Percentiles rank a stretch among this genome's conserved stretches.
phyloP scores from a whole-genome alignment of 2,888 invertebrate species.

The Mythimna impura region DNA sequence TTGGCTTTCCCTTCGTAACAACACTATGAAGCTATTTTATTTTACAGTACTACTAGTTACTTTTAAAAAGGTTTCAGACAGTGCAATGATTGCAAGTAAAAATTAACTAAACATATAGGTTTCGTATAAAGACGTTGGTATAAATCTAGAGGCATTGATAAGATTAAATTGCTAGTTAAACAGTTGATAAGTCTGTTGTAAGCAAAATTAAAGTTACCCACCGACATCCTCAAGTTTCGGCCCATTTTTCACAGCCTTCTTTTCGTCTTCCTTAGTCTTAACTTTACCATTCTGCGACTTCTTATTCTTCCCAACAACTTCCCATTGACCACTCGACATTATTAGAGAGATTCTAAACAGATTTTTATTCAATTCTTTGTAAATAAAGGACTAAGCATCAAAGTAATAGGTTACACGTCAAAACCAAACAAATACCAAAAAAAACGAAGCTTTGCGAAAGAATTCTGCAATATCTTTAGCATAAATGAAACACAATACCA shows the following conservation, averaged over 20 bases:
- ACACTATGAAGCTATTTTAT: background rate
- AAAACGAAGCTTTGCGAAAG: slow-evolving; percentile 18
- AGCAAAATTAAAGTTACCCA: slow-evolving; percentile 84
- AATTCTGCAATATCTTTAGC: slow-evolving; percentile 16
- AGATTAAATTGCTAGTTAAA: background rate
- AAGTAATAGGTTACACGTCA: slow-evolving; percentile 86
- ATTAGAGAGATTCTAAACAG: slow-evolving; percentile 66
- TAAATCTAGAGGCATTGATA: background rate
- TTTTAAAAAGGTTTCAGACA: background rate
- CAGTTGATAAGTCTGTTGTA: slow-evolving; percentile 16
- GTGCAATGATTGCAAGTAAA: slow-evolving; percentile 14
- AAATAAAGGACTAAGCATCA: slow-evolving; percentile 81
- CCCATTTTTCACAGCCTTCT: slow-evolving; percentile 91
- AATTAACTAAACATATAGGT: background rate
- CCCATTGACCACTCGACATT: slow-evolving; percentile 92
- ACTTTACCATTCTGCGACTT: slow-evolving; percentile 89
- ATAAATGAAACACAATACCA: background rate
- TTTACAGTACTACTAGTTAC: background rate
- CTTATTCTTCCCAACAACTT: slow-evolving; percentile 93
- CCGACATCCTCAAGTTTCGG: slow-evolving; percentile 94
- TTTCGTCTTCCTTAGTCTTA: slow-evolving; percentile 91
- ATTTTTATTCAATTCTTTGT: slow-evolving; percentile 77
- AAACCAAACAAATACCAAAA: slow-evolving; percentile 82
- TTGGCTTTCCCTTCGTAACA: background rate
- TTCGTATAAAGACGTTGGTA: background rate